Conservation (phyloP, 2,888 invertebrate genomes). For the Nezara viridula region DNA sequence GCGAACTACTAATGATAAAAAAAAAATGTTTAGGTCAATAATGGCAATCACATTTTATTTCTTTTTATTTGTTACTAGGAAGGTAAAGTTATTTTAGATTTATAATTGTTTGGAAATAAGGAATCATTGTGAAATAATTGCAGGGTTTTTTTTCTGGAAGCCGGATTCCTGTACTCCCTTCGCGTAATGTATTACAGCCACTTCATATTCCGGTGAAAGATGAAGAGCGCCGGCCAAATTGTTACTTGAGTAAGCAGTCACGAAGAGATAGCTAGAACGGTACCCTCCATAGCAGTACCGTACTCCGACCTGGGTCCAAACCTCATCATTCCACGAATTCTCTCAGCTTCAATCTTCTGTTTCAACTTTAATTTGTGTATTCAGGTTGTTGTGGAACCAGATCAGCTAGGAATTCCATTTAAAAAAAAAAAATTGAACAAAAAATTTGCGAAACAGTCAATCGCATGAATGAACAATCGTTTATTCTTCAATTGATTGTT, state of each 20-base stretch:
- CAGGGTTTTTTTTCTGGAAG: neutral
- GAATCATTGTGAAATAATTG: too few relatives aligned
- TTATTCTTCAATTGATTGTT: too few relatives aligned
- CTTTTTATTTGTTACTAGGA: too few relatives aligned
- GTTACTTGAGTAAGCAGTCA: neutral
- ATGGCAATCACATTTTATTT: too few relatives aligned
- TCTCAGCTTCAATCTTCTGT: neutral
- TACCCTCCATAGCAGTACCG: slow-evolving; percentile 1
- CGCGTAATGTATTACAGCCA: neutral
- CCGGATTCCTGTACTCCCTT: neutral
- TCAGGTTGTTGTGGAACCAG: neutral
- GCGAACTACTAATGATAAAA: too few relatives aligned
- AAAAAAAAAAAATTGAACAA: too few relatives aligned
- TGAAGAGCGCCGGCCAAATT: neutral
- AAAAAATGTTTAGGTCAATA: too few relatives aligned
- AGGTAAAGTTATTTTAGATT: too few relatives aligned
- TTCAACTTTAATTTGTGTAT: neutral
- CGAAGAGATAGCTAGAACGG: slow-evolving; percentile 37
- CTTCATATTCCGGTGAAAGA: slow-evolving; percentile 5
- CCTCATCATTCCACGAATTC: neutral
- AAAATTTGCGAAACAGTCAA: too few relatives aligned
- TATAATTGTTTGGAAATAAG: too few relatives aligned
- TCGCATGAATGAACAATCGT: too few relatives aligned
- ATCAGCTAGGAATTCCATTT: neutral
- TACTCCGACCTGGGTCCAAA: neutral